Evolutionary conservation across 2,888 invertebrate genomes (phyloP), one percentile per base, ranked within the genome.

Genomic region (Sphaerophoria rueppellii): DNA sequence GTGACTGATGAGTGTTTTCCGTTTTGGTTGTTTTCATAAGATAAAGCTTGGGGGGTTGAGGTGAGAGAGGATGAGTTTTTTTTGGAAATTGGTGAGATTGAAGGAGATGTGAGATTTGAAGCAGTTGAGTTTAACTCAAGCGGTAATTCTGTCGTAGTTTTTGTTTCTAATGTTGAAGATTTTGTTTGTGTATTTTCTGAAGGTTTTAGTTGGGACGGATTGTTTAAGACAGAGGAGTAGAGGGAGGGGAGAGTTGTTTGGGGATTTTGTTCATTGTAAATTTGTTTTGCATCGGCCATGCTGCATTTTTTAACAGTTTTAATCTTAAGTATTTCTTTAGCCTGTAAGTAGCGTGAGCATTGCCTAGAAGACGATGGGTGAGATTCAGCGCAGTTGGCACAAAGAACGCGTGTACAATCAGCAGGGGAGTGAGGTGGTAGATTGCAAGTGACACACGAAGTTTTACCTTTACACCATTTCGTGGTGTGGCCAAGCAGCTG

Each of bases 401-500:
- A 60, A 0, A 11, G 12, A 3, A 60, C 24, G 6, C 63, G 14
- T n/a, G 46, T 65, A 35, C 63, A 65, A 11, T 35, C 14, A 2
- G 2, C 35, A 4, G 63, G 50, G 5, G 63, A 48, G 11, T 65
- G 63, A 34, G 50, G 34, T 7, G 63, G 46, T 35, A 48, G 9
- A 50, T 50, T 65, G 11, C 63, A 65, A 14, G 14, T 48, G 4
- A 5, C 35, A 50, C 63, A 65, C 7, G 48, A 32, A 35, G 35
- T n/a, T 14, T 50, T 48, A 65, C 48, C 6, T 32, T 14, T 50
- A 50, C 63, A 60, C 60, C 60, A 40, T 67, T 78, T 72, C 14
- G 65, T 16, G 12, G 79, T 79, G 5, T 63, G 71, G 14, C 65
- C 71, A 12, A 32, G 58, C 35, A 37, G 35, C 14, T 63, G 80